Conservation (phyloP, 2,888 invertebrate species). For the Dinocampus coccinellae region DNA sequence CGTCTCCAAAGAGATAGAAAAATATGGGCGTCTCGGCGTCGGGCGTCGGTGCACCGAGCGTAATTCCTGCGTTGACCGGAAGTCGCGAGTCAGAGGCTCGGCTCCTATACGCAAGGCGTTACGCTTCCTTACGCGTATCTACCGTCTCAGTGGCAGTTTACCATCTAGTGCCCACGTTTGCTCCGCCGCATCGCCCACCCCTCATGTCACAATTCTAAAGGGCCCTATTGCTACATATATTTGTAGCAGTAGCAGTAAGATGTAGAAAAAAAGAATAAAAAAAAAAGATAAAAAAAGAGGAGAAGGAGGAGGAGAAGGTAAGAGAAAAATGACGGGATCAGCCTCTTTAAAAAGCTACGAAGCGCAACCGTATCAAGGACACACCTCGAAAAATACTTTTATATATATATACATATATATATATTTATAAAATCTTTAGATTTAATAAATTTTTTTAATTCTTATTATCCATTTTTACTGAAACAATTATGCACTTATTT, state of each 20-base stretch:
- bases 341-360: slow-evolving; percentile 30
- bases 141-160: slow-evolving; percentile 58
- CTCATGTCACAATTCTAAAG: neutral
- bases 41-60: slow-evolving; percentile 64
- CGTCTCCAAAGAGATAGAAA: neutral
- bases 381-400: no score
- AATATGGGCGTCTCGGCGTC: slow-evolving; percentile 51
- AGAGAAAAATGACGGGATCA: slow-evolving; percentile 28
- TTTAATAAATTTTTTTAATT: no score
- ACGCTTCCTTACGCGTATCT: slow-evolving; percentile 64
- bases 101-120: slow-evolving; percentile 62
- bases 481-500: no score
- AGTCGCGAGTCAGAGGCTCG: slow-evolving; percentile 69
- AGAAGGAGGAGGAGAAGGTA: neutral
- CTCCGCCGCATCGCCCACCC: slow-evolving; percentile 34
- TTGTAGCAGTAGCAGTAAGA: neutral
- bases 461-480: no score
- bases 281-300: neutral
- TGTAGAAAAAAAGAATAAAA: no score
- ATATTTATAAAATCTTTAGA: no score
- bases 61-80: slow-evolving; percentile 69
- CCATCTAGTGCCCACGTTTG: slow-evolving; percentile 37
- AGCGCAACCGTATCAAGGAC: slow-evolving; percentile 50
- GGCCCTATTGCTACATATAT: neutral
- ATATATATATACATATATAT: no score